Conservation (phyloP, 2,888 invertebrate species). For the Drosophila paranaensis region DNA sequence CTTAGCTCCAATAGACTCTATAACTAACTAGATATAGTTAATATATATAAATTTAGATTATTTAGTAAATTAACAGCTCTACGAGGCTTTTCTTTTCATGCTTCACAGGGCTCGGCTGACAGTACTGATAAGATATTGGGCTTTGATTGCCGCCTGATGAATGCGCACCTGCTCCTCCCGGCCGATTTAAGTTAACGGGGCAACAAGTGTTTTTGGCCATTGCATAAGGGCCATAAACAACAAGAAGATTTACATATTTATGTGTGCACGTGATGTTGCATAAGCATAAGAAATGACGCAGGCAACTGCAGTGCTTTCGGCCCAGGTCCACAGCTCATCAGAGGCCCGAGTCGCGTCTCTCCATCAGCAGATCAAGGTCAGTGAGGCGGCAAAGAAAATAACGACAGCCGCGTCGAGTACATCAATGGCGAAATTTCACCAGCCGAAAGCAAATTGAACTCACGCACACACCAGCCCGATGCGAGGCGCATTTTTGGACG, state of each 20-base stretch:
- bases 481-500: constrained; percentile 21
- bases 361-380: constrained; percentile 67
- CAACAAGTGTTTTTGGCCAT: constrained; percentile 52
- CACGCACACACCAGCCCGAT: neutral
- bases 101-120: neutral
- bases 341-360: constrained; percentile 32
- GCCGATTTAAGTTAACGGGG: constrained; percentile 20
- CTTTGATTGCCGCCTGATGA: constrained; percentile 35
- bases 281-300: constrained; percentile 56
- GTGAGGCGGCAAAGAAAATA: constrained; percentile 39
- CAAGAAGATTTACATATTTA: constrained; percentile 63
- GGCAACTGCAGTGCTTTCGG: constrained; percentile 49
- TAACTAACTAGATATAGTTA: no score
- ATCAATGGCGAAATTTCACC: constrained; percentile 67
- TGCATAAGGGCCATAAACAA: constrained; percentile 63
- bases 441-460: constrained; percentile 41
- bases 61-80: neutral
- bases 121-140: constrained; percentile 2
- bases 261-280: constrained; percentile 66
- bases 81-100: neutral
- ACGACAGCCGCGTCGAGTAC: constrained; percentile 27
- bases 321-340: constrained; percentile 26
- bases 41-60: no score
- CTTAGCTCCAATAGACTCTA: no score
- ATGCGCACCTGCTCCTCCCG: constrained; percentile 19